phyloP scores from a whole-genome alignment of 2,888 invertebrate species.

The Drosophila glabriapex region DNA sequence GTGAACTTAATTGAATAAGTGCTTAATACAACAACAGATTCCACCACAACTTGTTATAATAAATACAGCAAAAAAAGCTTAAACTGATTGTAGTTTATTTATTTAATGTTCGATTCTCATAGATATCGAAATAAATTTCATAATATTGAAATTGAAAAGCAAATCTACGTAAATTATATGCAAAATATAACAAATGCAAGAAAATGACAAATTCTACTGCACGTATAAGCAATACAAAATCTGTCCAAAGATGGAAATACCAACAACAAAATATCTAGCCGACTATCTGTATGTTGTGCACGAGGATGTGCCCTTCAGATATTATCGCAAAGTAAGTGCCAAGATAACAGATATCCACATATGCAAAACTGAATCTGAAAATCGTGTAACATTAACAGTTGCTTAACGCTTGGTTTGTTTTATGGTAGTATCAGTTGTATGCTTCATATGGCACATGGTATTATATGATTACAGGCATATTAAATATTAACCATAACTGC shows the following conservation, averaged over 20 bases:
- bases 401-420: constrained; percentile 33
- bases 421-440: constrained; percentile 13
- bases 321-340: constrained; percentile 85
- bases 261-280: constrained; percentile 85
- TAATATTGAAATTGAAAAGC: constrained; percentile 12
- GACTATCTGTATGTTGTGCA: constrained; percentile 85
- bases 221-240: constrained; percentile 84
- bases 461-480: constrained; percentile 26
- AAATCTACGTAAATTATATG: constrained; percentile 50
- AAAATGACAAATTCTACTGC: constrained; percentile 85
- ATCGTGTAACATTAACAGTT: constrained; percentile 8
- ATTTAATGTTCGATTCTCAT: constrained; percentile 8
- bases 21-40: neutral
- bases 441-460: constrained; percentile 57
- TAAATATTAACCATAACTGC: constrained; percentile 21
- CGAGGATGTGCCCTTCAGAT: constrained; percentile 85
- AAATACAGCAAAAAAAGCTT: neutral
- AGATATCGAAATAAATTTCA: constrained; percentile 9
- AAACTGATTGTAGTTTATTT: neutral
- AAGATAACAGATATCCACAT: neutral
- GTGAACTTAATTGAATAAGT: constrained; percentile 5
- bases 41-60: neutral
- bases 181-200: constrained; percentile 82
- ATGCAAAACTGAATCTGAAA: neutral
- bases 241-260: constrained; percentile 85